Evolutionary conservation across 2,888 invertebrate genomes (phyloP).

Genomic region (Pecten maximus): DNA sequence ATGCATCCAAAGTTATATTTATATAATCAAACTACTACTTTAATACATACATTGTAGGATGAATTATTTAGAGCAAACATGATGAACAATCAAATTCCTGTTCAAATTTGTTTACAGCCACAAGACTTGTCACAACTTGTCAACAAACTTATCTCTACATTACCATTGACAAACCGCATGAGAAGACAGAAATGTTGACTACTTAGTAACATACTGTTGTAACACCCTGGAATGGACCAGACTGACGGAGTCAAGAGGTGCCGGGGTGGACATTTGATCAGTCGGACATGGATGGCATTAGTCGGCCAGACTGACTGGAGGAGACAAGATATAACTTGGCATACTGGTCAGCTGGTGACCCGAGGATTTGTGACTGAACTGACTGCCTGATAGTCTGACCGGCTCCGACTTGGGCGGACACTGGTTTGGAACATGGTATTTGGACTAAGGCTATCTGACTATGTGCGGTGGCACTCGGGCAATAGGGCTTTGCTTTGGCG

Average conservation of each 20-base stretch:
- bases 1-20: background rate
- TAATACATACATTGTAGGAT: background rate
- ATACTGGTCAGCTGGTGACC: background rate
- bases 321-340: constrained; percentile 7
- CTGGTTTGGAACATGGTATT: constrained; percentile 27
- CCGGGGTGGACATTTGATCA: background rate
- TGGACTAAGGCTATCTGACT: constrained; percentile 20
- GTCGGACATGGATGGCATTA: constrained; percentile 1
- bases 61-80: background rate
- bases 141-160: constrained; percentile 5
- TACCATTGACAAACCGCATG: constrained; percentile 6
- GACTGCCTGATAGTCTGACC: constrained; percentile 26
- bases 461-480: constrained; percentile 8
- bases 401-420: constrained; percentile 17
- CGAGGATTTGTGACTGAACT: constrained; percentile 30
- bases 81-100: background rate
- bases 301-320: constrained; percentile 18
- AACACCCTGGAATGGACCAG: background rate
- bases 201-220: constrained; percentile 9
- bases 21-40: background rate
- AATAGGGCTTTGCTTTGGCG: constrained; percentile 2
- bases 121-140: background rate
- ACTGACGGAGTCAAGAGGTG: background rate
- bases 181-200: background rate
- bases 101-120: constrained; percentile 1